Percentiles rank a stretch among this genome's conserved stretches.
Evolutionary conservation across 2,888 invertebrate species (phyloP).

Genomic region (Drosophila pseudotalamancana): DNA sequence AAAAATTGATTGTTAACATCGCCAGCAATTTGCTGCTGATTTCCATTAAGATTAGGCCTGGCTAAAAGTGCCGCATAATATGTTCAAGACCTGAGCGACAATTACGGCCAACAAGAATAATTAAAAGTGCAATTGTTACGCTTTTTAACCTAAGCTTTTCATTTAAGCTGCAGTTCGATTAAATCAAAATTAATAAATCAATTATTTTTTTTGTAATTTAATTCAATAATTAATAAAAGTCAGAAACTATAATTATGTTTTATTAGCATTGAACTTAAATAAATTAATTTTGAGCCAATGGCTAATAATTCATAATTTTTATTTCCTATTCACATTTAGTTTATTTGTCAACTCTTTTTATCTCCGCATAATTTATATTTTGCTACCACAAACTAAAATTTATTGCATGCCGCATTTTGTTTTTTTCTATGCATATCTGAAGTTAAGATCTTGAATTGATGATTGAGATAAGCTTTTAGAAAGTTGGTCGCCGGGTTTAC

Average conservation of each 20-base stretch:
- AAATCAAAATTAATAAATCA: background rate
- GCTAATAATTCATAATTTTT: too few species aligned
- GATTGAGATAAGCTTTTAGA: background rate
- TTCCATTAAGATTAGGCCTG: conserved; percentile 53
- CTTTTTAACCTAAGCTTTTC: too few species aligned
- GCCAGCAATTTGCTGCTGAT: conserved; percentile 63
- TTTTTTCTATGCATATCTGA: background rate
- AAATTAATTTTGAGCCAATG: too few species aligned
- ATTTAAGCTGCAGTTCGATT: too few species aligned
- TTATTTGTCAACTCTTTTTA: background rate
- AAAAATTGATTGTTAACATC: conserved; percentile 73
- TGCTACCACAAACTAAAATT: too few species aligned
- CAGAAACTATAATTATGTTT: too few species aligned
- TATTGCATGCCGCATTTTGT: background rate
- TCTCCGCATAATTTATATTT: background rate
- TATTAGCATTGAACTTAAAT: too few species aligned
- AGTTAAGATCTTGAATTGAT: background rate
- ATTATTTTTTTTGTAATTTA: too few species aligned
- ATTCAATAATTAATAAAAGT: too few species aligned
- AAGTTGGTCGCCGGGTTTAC: background rate
- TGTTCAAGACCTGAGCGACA: conserved; percentile 13
- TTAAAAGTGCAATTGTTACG: background rate
- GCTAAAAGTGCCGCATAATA: conserved; percentile 36
- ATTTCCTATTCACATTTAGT: too few species aligned
- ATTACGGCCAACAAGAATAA: conserved; percentile 4